Base-by-base conservation (phyloP, 2,888 invertebrate species). In the Eulithis prunata region DNA sequence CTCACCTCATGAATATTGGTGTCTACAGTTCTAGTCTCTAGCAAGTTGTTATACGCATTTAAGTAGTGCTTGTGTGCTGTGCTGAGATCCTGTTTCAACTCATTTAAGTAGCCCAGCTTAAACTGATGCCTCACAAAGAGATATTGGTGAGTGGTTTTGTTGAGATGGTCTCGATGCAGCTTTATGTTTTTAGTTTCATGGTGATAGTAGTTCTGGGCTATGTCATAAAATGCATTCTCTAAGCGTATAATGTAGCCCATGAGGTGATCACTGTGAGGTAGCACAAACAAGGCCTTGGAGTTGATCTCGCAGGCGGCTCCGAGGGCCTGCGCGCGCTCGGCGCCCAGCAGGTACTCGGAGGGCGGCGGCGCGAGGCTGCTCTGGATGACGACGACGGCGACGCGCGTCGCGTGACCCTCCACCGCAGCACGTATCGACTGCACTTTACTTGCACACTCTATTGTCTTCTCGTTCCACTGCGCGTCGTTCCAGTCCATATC, bases 401-500 rank as follows among this genome's bases (percentile, higher is more conserved):
- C 94, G 71, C 96, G 95, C 7, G 96, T 96, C 64, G 94, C 94
- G 74, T 96, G 94, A 1, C 96, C 96, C 80, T 96, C 96, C 53
- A 97, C 93, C 3, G 96, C 95, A 49, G 96, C 95, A 75, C 96
- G 96, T 71, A 97, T 94, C 0, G 96, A 95, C 84, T 98, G 97
- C 43, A 99, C 97, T 77, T 97, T 94, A 0, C 97, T 97, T 8
- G 98, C 97, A 88, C 98, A 99, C 86, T 99, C 99, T 78, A 97
- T 96, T 82, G 98, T 97, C 83, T 97, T 98, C 75, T 99, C 99
- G 75, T 97, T 97, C 99, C 99, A 99, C 71, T 96, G 95, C 0
- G 95, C 94, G 88, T 99, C 99, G 84, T 98, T 97, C 99, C 99
- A 99, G 89, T 99, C 99, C 83, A 99, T 95, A 81, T 99, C 99